These are phyloP conservation scores for Chesias legatella DNA, from an alignment of 2,888 invertebrate species.

Conservation along the genomic window DNA sequence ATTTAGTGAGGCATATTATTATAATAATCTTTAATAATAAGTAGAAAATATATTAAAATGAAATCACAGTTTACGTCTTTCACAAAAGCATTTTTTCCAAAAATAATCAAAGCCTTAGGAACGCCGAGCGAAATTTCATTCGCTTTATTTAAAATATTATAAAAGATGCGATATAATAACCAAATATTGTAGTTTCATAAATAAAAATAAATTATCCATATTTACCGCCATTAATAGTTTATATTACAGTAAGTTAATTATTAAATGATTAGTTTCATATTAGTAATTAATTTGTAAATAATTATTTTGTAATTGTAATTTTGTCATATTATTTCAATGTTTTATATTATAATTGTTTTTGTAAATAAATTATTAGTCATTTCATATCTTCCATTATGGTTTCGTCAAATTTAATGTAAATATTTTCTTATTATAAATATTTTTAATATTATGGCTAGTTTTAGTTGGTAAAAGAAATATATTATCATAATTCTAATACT, in stretches of 20 bases:
- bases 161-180: conserved; percentile 52
- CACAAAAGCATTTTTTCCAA: no score
- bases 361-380: conserved; percentile 14
- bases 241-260: no score
- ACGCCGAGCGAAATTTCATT: no score
- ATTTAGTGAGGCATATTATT: conserved; percentile 5
- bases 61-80: no score
- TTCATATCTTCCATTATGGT: conserved; percentile 14
- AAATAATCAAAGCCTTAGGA: no score
- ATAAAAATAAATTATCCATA: background rate
- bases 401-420: conserved; percentile 12
- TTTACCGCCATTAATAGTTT: background rate
- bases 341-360: no score
- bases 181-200: conserved; percentile 42
- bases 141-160: no score
- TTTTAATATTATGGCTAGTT: conserved; percentile 18
- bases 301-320: background rate
- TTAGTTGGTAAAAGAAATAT: conserved; percentile 22
- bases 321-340: background rate
- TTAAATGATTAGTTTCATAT: no score
- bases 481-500: conserved; percentile 14
- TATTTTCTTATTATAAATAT: conserved; percentile 7
- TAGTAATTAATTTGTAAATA: no score
- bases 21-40: background rate
- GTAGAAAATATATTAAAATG: no score